Percentiles rank a stretch among this genome's conserved stretches.
Evolutionary conservation across 1,140 invertebrate species (phyloP).

Genomic region (Rhizoglyphus robini): DNA sequence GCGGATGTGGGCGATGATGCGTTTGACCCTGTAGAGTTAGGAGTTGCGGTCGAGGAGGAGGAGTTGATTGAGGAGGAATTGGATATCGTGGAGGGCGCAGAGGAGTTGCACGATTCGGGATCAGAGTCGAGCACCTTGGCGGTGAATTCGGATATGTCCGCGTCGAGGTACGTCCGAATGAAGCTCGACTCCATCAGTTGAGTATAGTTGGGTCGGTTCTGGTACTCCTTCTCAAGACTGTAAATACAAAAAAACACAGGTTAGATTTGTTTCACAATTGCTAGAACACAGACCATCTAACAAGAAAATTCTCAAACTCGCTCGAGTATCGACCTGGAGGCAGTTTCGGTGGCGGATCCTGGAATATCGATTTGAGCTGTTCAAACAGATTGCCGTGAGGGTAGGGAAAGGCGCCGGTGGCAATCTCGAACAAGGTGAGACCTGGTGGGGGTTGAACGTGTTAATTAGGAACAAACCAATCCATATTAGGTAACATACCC

Average conservation of each 20-base stretch:
- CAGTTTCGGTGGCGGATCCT: constrained; percentile 67
- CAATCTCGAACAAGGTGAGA: constrained; percentile 25
- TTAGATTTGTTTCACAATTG: background rate
- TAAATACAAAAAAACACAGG: constrained; percentile 26
- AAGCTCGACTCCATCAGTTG: constrained; percentile 74
- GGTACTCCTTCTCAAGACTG: constrained; percentile 84
- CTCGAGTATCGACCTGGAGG: constrained; percentile 61
- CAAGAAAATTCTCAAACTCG: constrained; percentile 77
- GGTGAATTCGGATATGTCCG: constrained; percentile 53
- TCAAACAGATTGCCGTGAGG: constrained; percentile 82
- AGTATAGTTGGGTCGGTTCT: constrained; percentile 75
- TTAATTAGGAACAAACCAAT: too few relatives aligned
- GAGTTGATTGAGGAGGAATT: background rate
- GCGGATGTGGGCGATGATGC: background rate
- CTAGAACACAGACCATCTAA: constrained; percentile 54
- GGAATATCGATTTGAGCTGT: constrained; percentile 81
- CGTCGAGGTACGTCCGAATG: constrained; percentile 50
- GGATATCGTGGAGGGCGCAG: background rate
- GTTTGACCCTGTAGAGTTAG: background rate
- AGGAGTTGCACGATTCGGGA: background rate
- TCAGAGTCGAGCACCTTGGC: background rate
- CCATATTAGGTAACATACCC: constrained; percentile 64
- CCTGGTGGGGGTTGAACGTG: too few relatives aligned
- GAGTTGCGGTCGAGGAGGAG: background rate
- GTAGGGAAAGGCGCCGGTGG: constrained; percentile 47